Conservation (phyloP, 2,888 invertebrate genomes). For the Mesodorylaimus sp. region DNA sequence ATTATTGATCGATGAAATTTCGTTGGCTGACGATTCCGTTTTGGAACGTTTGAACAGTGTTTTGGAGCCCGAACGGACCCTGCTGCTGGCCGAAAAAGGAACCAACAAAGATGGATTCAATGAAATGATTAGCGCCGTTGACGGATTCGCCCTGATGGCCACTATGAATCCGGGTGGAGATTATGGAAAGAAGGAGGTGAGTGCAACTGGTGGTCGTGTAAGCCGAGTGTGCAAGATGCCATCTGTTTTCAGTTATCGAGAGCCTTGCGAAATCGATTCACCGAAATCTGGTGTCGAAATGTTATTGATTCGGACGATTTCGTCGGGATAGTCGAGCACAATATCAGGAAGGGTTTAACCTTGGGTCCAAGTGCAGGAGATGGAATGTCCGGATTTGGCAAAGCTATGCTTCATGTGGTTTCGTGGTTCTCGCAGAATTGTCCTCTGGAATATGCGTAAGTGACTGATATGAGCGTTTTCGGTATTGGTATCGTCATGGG, state of each 20-base stretch:
- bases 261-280: constrained; percentile 85
- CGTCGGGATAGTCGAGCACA: constrained; percentile 57
- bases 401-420: constrained; percentile 36
- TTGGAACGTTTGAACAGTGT: constrained; percentile 89
- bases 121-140: constrained; percentile 9
- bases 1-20: constrained; percentile 94
- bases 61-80: constrained; percentile 68
- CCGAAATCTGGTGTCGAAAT: constrained; percentile 86
- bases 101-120: constrained; percentile 28
- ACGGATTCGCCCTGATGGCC: constrained; percentile 67
- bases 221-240: neutral
- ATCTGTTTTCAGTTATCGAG: constrained; percentile 52
- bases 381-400: constrained; percentile 38
- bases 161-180: constrained; percentile 99
- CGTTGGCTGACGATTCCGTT: constrained; percentile 91
- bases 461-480: too few species aligned
- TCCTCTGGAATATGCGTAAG: neutral
- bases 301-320: constrained; percentile 54
- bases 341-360: constrained; percentile 44
- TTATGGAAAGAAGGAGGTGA: constrained; percentile 86
- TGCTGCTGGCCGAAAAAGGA: constrained; percentile 77
- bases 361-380: constrained; percentile 35
- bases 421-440: constrained; percentile 14
- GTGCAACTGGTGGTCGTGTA: neutral
- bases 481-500: too few species aligned